Evolutionary conservation across 2,113 vertebrate species (phyloP), one percentile per base, ranked within the genome.

Genomic region (Neotragus moschatus): DNA sequence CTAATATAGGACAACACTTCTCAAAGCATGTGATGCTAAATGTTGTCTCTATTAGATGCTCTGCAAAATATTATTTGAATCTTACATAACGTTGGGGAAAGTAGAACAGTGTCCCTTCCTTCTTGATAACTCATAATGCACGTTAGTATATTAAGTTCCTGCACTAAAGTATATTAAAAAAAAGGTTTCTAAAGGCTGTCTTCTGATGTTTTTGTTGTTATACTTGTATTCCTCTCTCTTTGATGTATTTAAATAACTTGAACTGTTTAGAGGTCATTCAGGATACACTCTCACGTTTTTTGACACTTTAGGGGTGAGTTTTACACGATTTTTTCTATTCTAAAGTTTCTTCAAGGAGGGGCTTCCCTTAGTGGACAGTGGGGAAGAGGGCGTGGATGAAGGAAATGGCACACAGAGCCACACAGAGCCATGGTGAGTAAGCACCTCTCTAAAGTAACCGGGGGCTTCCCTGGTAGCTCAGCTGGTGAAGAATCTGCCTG

Each of bases 311-410:
- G 36, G n/a, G 7, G 13, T 81, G 19, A 12, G 28, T 56, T 96
- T 79, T 53, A 56, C 3, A 6, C 21, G 96, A 43, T 90, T 55
- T 12, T 60, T 61, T 86, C 85, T 39, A 53, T 39, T 61, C 43
- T 92, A 8, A 89, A 88, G 75, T 73, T 92, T 82, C 81, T 70
- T 93, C 6, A n/a, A 43, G 6, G 36, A 51, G 36, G 28, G 7
- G 13, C 56, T 84, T 8, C 3, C 0, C 3, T 33, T 23, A 36
- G 17, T 21, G 15, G 9, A 9, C 4, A 3, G 0, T 0, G 0
- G 56, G n/a, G 19, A 49, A 11, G 33, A 21, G 11, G 17, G 4
- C 0, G 0, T 9, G 53, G 21, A 49, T 60, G 23, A 56, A 73
- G n/a, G n/a, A n/a, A n/a, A 36, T 47, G 12, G n/a, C n/a, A n/a